Evolutionary conservation across 2,888 invertebrate species (phyloP).

Genomic region (Erebia aethiops): DNA sequence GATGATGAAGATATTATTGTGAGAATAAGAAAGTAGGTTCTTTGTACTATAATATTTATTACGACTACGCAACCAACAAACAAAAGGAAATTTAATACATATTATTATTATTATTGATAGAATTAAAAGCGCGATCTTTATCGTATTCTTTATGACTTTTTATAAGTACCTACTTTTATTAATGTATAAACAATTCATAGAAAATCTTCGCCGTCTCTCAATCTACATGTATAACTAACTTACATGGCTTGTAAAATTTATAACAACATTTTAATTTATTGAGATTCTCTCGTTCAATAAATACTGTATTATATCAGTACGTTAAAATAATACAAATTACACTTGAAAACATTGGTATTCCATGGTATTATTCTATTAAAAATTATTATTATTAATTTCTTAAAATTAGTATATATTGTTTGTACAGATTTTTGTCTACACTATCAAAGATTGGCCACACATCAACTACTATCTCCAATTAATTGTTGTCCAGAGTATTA

Average conservation of each 20-base stretch:
- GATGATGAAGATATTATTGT: too few relatives aligned
- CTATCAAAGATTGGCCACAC: background rate
- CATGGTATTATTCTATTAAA: conserved; percentile 10
- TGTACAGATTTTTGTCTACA: conserved; percentile 6
- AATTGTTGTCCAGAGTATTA: background rate
- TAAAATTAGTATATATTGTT: background rate
- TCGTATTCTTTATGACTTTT: too few relatives aligned
- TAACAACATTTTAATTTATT: conserved; percentile 14
- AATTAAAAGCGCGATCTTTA: too few relatives aligned
- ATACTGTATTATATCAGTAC: conserved; percentile 28
- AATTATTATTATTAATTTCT: background rate
- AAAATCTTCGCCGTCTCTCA: conserved; percentile 11
- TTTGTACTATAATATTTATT: too few relatives aligned
- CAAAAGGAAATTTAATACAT: too few relatives aligned
- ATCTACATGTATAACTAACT: conserved; percentile 22
- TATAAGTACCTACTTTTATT: too few relatives aligned
- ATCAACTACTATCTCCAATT: background rate
- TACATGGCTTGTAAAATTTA: conserved; percentile 34
- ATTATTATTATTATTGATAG: too few relatives aligned
- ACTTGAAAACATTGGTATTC: background rate
- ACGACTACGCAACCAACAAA: too few relatives aligned
- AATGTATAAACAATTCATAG: background rate
- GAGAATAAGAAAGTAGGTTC: too few relatives aligned
- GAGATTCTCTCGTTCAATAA: conserved; percentile 37
- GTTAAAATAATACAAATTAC: conserved; percentile 4